A percentile compares a stretch with the other conserved stretches of the same genome.
Evolutionary conservation across 2,888 invertebrate species (phyloP).

Genomic region (Cerastis rubricosa): DNA sequence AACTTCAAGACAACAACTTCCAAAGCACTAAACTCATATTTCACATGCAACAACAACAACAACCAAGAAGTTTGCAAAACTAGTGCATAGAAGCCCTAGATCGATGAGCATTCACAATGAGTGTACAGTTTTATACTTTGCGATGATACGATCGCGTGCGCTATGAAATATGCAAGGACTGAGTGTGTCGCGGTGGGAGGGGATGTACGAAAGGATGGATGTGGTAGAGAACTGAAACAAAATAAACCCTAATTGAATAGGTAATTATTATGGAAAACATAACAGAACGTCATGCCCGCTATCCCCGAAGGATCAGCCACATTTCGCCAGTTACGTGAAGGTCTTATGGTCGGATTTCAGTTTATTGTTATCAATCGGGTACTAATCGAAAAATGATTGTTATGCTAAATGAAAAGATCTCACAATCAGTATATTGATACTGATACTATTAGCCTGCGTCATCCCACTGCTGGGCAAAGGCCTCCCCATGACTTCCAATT

Average conservation of each 20-base stretch:
- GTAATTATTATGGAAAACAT: not conserved
- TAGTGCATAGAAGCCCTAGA: slow-evolving; percentile 51
- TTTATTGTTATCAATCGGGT: not conserved
- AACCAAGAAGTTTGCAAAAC: slow-evolving; percentile 12
- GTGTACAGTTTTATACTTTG: slow-evolving; percentile 47
- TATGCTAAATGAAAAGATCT: no score
- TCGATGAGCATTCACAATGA: slow-evolving; percentile 59
- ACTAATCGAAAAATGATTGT: not conserved
- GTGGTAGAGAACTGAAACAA: slow-evolving; percentile 5
- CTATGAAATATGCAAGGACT: slow-evolving; percentile 67
- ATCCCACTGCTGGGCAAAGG: no score
- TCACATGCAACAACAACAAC: not conserved
- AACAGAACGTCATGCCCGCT: not conserved
- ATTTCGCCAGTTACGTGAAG: not conserved
- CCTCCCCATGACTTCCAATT: no score
- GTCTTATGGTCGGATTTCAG: not conserved
- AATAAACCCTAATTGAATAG: not conserved
- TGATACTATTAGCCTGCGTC: no score
- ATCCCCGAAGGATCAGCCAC: not conserved
- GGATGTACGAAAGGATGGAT: slow-evolving; percentile 36
- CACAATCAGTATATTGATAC: no score
- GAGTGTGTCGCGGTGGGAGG: slow-evolving; percentile 43
- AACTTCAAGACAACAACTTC: not conserved
- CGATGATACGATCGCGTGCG: slow-evolving; percentile 67
- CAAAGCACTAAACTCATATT: not conserved